These are phyloP conservation scores for Scalopus aquaticus DNA, from an alignment of 2,113 vertebrate species.

Conservation along the genomic window DNA sequence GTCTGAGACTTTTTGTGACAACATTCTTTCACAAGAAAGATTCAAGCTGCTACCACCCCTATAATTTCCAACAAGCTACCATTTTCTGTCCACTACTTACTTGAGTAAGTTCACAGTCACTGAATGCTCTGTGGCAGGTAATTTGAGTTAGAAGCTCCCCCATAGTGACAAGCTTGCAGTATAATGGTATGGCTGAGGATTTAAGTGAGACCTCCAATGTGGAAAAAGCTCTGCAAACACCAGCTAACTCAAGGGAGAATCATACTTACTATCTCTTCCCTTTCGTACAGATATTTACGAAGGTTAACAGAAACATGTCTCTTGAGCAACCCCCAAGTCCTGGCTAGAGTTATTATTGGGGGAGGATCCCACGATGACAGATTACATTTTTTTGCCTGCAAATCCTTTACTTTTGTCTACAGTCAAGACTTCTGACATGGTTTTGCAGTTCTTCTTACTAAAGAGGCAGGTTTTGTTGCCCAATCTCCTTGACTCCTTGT, in stretches of 20 bases:
- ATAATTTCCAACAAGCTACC: neutral
- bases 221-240: neutral
- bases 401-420: neutral
- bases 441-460: neutral
- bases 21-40: neutral
- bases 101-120: neutral
- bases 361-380: neutral
- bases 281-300: neutral
- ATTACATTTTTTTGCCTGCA: neutral
- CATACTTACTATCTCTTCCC: neutral
- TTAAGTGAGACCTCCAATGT: neutral
- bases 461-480: neutral
- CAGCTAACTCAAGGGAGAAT: neutral
- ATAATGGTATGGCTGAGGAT: neutral
- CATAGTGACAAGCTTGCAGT: fast-evolving
- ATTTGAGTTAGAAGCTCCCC: neutral
- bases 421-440: neutral
- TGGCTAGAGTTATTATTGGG: neutral
- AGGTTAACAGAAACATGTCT: neutral
- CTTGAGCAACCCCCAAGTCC: neutral
- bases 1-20: neutral
- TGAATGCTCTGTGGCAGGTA: neutral
- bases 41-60: neutral
- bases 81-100: neutral
- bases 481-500: neutral